Percentiles rank a stretch among this genome's conserved stretches.
phyloP scores from a whole-genome alignment of 2,888 invertebrate species.

The Zootermopsis nevadensis region DNA sequence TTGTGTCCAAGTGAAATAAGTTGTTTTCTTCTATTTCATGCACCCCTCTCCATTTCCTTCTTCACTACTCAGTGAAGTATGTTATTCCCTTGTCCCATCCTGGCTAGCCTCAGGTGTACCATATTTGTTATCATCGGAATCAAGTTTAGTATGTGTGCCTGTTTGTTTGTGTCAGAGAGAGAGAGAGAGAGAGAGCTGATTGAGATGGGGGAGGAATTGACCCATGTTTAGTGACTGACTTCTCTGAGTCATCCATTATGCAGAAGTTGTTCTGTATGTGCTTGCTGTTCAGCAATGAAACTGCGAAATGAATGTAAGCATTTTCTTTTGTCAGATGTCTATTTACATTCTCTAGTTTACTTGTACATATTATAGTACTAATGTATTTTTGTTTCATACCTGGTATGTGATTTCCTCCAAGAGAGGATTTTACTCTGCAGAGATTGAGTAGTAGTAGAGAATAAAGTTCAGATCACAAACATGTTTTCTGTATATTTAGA shows the following conservation, averaged over 20 bases:
- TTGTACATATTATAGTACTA: conserved; percentile 52
- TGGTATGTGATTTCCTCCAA: conserved; percentile 52
- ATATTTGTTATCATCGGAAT: conserved; percentile 39
- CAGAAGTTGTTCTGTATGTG: conserved; percentile 44
- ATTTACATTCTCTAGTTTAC: conserved; percentile 47
- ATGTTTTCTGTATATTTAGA: not conserved
- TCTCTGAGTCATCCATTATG: not conserved
- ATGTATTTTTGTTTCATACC: conserved; percentile 50
- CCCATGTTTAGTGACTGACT: not conserved
- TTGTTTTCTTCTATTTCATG: conserved; percentile 43
- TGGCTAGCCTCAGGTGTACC: conserved; percentile 34
- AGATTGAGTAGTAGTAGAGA: conserved; percentile 53
- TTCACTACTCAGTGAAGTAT: conserved; percentile 35
- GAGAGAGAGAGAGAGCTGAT: not conserved
- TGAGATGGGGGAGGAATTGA: conserved; percentile 29
- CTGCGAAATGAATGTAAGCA: conserved; percentile 49
- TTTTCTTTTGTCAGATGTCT: conserved; percentile 50
- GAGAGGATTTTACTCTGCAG: conserved; percentile 53
- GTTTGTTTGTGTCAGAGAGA: no score
- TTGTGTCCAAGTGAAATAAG: conserved; percentile 46
- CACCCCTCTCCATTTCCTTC: conserved; percentile 24
- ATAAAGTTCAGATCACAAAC: conserved; percentile 51
- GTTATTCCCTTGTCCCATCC: conserved; percentile 23
- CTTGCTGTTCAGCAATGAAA: conserved; percentile 45
- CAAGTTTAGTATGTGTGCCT: conserved; percentile 20